Percentiles rank a stretch among this genome's conserved stretches.
phyloP scores from a whole-genome alignment of 2,888 invertebrate genomes.

The Apotomis betuletana region DNA sequence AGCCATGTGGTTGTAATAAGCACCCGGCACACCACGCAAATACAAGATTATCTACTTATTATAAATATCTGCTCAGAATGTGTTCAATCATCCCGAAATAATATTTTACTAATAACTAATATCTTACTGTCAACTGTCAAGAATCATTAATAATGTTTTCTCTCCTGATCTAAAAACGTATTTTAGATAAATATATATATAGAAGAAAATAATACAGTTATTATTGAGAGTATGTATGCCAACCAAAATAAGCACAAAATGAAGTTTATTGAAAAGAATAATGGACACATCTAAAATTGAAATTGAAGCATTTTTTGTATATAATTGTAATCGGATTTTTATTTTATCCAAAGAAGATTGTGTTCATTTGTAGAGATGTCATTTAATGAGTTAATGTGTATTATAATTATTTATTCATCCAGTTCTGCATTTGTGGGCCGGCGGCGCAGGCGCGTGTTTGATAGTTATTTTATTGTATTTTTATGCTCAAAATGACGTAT shows the following conservation, averaged over 20 bases:
- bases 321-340: slow-evolving; percentile 63
- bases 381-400: slow-evolving; percentile 65
- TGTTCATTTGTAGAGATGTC: slow-evolving; percentile 75
- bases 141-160: neutral
- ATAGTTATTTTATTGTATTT: slow-evolving; percentile 55
- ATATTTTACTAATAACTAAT: slow-evolving; percentile 2
- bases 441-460: slow-evolving; percentile 30
- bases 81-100: slow-evolving; percentile 4
- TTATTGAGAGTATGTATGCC: slow-evolving; percentile 1
- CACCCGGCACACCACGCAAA: neutral
- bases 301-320: slow-evolving; percentile 51
- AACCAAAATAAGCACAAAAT: slow-evolving; percentile 30
- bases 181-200: neutral
- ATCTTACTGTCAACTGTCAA: slow-evolving; percentile 19
- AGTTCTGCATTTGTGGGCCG: slow-evolving; percentile 74
- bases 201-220: neutral
- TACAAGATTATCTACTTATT: neutral
- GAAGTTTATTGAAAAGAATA: slow-evolving; percentile 35
- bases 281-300: slow-evolving; percentile 49
- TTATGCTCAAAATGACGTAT: slow-evolving; percentile 77
- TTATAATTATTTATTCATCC: slow-evolving; percentile 74
- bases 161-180: neutral
- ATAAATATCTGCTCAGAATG: slow-evolving; percentile 13
- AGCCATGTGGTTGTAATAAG: neutral
- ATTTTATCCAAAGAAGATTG: slow-evolving; percentile 79